Evolutionary conservation across 2,113 vertebrate species (phyloP), one percentile per base, ranked within the genome.

Genomic region (Gasterosteus aculeatus): DNA sequence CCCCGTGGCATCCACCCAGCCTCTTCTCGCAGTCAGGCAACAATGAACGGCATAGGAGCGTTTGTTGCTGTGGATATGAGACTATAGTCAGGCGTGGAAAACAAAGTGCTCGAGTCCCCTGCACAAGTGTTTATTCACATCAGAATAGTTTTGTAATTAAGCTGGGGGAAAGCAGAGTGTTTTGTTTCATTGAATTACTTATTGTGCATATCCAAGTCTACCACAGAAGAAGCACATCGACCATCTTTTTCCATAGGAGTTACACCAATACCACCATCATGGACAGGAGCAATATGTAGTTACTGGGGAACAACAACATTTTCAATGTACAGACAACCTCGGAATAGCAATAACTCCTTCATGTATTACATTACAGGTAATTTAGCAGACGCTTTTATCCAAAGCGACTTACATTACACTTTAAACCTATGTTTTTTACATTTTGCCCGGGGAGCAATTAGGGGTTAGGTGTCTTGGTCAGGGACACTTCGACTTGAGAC

Each of bases 181-280:
- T 56, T 39, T 49, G 10, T 56, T 70, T 70, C 22, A 63, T 46
- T 65, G 35, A 8, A 57, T 74, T 46, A 74, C 72, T 46, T 74
- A 16, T 26, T 64, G 61, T 26, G 29, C 18, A 57, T 46, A 7
- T 44, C 57, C 39, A 11, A 74, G 22, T 54, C 18, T 38, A 19
- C 7, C 33, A 19, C 12, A 60, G 9, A 39, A 49, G 7, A 12
- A 14, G 39, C 10, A 46, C 22, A 46, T 8, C 7, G 19, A 1
- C 7, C 3, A 47, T 61, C 35, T 38, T 38, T 60, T 53, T 72
- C 15, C 11, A 51, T 7, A 5, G 4, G 5, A 31, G 22, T n/a
- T 42, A 16, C 19, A 49, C 15, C 10, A 58, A 58, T 58, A 39
- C 38, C 54, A 29, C 22, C 33, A 31, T 8, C 12, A 6, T 22